Evolutionary conservation across 1,140 invertebrate species (phyloP), one percentile per base, ranked within the genome.

Genomic region (Conus ventricosus): DNA sequence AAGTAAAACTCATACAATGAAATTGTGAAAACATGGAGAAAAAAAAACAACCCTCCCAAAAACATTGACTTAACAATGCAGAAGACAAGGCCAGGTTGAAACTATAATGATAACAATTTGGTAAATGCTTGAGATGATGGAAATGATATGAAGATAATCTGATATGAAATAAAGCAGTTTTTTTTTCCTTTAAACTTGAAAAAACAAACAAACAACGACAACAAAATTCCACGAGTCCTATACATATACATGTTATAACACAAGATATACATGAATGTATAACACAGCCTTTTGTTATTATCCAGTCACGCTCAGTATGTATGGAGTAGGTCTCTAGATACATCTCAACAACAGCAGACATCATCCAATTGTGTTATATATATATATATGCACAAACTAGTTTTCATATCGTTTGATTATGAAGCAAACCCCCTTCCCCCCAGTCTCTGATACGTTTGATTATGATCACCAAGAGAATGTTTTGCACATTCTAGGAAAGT

Each of bases 381-480:
- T 60, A 60, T 27, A 87, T 78, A 87, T 27, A 87, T 78, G 81
- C 13, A 67, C 27, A 67, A 39, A 39, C 63, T 25, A 63, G 7
- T 54, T 13, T 63, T 27, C 5, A 85, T 81, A 81, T 23, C 0
- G 51, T 81, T 81, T 81, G 80, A 81, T 81, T 81, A 81, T 10
- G 80, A 81, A 81, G 39, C 80, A 78, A 27, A 51, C 13, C 11
- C 11, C 15, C 60, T 20, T 39, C 20, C 67, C 67, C 80, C 7
- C 80, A 81, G 54, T 20, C 51, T 20, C 51, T 15, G 53, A 23
- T 81, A 81, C 80, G 23, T 81, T 81, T 81, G 80, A 81, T 81
- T 81, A 81, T 81, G 80, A 81, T 81, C 25, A 63, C 17, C n/a
- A 51, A 82, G 39, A 82, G 54, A 27, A 82, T 55, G 54, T 82